phyloP scores from a whole-genome alignment of 2,797 vertebrate species.

The Harpagifer antarcticus region DNA sequence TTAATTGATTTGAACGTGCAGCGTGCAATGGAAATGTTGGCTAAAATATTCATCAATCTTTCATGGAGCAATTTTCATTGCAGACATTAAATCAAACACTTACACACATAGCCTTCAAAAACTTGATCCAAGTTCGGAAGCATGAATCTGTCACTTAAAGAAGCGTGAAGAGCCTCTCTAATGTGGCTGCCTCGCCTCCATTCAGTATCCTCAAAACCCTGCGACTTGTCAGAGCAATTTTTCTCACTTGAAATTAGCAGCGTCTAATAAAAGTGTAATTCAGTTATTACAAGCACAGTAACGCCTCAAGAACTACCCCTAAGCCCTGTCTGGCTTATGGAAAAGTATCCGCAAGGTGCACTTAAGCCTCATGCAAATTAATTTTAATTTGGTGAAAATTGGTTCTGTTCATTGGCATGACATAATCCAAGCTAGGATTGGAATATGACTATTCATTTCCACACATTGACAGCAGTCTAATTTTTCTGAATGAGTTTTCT shows the following conservation, averaged over 20 bases:
- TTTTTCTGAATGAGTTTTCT: slow-evolving; percentile 5
- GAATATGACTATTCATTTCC: slow-evolving; percentile 34
- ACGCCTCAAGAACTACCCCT: slow-evolving; percentile 71
- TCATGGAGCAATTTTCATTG: slow-evolving; percentile 31
- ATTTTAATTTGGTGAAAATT: slow-evolving; percentile 73
- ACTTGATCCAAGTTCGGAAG: slow-evolving; percentile 26
- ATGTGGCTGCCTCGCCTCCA: slow-evolving; percentile 42
- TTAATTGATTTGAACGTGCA: background rate
- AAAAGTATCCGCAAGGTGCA: slow-evolving; percentile 67
- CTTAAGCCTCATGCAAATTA: slow-evolving; percentile 65
- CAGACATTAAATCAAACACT: slow-evolving; percentile 35
- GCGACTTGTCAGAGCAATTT: slow-evolving; percentile 68
- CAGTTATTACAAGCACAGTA: slow-evolving; percentile 73
- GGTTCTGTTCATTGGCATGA: slow-evolving; percentile 58
- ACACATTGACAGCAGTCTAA: slow-evolving; percentile 1
- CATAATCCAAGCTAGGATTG: slow-evolving; percentile 29
- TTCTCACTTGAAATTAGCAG: slow-evolving; percentile 73
- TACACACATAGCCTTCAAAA: slow-evolving; percentile 39
- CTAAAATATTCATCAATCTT: slow-evolving; percentile 55
- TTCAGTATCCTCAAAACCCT: slow-evolving; percentile 49
- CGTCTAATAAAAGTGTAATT: slow-evolving; percentile 80
- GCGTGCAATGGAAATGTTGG: background rate
- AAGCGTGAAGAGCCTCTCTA: slow-evolving; percentile 46
- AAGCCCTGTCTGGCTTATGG: slow-evolving; percentile 66
- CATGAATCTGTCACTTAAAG: slow-evolving; percentile 48